These are phyloP conservation scores for Girardia tigrina DNA, from an alignment of 2,888 invertebrate genomes.

Conservation along the genomic window DNA sequence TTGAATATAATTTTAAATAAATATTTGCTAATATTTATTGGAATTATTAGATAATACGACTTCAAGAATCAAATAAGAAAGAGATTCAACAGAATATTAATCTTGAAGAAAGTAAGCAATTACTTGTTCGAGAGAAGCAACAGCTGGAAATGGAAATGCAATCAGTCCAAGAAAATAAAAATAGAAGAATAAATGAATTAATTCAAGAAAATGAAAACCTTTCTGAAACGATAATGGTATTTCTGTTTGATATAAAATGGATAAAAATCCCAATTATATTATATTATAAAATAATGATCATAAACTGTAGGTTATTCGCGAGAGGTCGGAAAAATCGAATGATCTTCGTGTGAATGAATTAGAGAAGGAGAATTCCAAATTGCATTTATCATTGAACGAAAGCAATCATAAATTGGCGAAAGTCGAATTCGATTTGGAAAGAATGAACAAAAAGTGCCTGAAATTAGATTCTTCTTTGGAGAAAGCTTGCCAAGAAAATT, in stretches of 20 bases:
- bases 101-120: conserved; percentile 8
- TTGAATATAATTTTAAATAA: neutral
- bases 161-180: neutral
- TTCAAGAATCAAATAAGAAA: neutral
- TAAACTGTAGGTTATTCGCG: conserved; percentile 67
- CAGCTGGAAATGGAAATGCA: neutral
- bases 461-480: conserved; percentile 14
- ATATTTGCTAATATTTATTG: neutral
- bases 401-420: neutral
- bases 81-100: conserved; percentile 14
- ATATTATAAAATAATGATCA: too few relatives aligned
- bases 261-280: too few relatives aligned
- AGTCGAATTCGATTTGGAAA: neutral
- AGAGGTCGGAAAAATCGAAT: conserved; percentile 62
- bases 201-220: neutral
- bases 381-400: conserved; percentile 39
- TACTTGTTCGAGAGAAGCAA: neutral
- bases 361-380: conserved; percentile 49
- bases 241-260: neutral
- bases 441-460: neutral
- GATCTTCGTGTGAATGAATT: conserved; percentile 48
- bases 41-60: neutral
- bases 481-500: neutral
- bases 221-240: neutral
- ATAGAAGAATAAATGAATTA: neutral